Base-by-base conservation (phyloP, 30 jellyfish, hydroid and myxozoan genomes). In the Sanderia malayensis region DNA sequence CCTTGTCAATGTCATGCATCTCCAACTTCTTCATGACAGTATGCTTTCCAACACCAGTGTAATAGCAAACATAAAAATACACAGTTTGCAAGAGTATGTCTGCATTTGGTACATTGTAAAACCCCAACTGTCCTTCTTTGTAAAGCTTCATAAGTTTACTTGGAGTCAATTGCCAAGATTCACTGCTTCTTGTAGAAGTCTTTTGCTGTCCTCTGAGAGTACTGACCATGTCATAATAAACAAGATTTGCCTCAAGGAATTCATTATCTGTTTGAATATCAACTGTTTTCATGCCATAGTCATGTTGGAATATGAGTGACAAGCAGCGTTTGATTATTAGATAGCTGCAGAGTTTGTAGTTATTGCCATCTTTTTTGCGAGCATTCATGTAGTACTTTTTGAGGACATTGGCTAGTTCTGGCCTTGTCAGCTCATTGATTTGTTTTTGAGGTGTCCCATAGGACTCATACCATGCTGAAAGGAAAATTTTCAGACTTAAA, bases 81-180 rank as follows among this genome's bases (percentile, higher is more conserved):
- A 76, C 88, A 1, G 88, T 76, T 32, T 76, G 88, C 31, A 76
- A 33, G 3, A 76, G 88, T 2, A 64, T 67, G 47, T 76, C 63
- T 22, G 88, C 73, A 64, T 76, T 64, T 33, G 52, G 72, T 4
- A 80, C 44, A 71, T 76, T 76, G 44, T 76, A 62, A 52, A 76
- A 76, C 22, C 63, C 88, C 1, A 76, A 73, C 55, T 76, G 88
- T 4, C 88, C 88, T 27, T 61, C 88, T 0, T 30, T 17, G 61
- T 76, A 76, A 6, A 76, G 80, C 52, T 64, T 76, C 21, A 19
- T 62, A 57, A 76, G 37, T 44, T 76, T 76, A 1, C 49, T 73
- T 0, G 88, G 88, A 7, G 88, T 76, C 34, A 76, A 67, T 9
- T 75, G 80, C 88, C 88, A 76, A 10, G 77, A 76, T 31, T 76